Percentiles rank a stretch among this genome's conserved stretches.
Conservation (phyloP, 2,888 invertebrate genomes). For the Mamestra brassicae region DNA sequence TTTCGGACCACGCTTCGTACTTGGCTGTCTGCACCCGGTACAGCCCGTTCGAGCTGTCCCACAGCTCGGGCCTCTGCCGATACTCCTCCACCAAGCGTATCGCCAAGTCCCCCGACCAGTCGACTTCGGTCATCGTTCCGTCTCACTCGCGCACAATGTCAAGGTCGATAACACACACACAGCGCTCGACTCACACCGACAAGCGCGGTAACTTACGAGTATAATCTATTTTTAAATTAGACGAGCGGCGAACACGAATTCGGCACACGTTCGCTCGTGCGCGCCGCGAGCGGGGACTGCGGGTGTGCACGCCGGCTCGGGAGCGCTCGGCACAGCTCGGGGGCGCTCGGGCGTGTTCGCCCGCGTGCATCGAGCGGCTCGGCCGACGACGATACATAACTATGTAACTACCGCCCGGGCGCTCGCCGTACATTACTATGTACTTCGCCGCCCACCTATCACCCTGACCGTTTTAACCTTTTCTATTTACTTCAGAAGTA, state of each 20-base stretch:
- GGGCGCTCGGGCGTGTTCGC: constrained; percentile 67
- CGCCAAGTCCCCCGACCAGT: constrained; percentile 81
- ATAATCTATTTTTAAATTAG: constrained; percentile 56
- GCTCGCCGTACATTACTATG: background rate
- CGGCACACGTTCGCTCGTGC: constrained; percentile 71
- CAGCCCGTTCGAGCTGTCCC: constrained; percentile 78
- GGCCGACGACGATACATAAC: constrained; percentile 47
- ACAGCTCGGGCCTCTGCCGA: constrained; percentile 75
- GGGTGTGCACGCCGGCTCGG: constrained; percentile 42
- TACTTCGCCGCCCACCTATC: constrained; percentile 41
- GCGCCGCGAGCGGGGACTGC: constrained; percentile 69
- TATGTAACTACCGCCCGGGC: constrained; percentile 13
- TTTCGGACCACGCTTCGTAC: constrained; percentile 80
- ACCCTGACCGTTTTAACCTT: constrained; percentile 63
- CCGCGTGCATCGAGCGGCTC: constrained; percentile 56
- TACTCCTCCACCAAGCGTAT: constrained; percentile 80
- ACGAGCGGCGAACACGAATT: constrained; percentile 72
- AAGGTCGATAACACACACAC: constrained; percentile 49
- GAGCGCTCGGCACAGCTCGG: constrained; percentile 67
- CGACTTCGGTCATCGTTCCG: constrained; percentile 74
- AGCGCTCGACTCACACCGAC: constrained; percentile 9
- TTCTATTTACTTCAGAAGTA: constrained; percentile 60
- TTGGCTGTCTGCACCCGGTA: constrained; percentile 80
- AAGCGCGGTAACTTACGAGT: constrained; percentile 34
- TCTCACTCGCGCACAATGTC: constrained; percentile 56